Base-by-base conservation (phyloP, 92 coral and sea anemone species). In the Epizoanthus scotinus region DNA sequence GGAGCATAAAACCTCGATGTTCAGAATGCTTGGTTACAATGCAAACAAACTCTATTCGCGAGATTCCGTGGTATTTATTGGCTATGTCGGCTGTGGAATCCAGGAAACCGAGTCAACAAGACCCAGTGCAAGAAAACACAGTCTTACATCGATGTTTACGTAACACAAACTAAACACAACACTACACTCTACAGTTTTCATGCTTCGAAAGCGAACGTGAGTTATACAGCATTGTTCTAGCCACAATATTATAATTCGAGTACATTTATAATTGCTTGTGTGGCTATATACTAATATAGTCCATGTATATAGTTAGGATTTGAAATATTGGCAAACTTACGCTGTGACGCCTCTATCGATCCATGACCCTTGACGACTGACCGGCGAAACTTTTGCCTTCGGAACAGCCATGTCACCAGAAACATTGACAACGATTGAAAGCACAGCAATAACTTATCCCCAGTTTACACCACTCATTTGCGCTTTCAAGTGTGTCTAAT, bases 331-430 rank as follows among this genome's bases (percentile, higher is more conserved):
- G 22, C 27, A 47, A 38, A 75, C 81, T 59, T 59, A 75, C 81
- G 81, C 27, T 0, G 81, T 75, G 13, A 75, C 57, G 12, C 69
- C 81, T n/a, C 81, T 66, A 24, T 75, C 36, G 8, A 75, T 75
- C 81, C 81, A 75, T 20, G 81, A 75, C 13, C 81, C 55, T 58
- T 75, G 55, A 21, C 81, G 81, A 12, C 15, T n/a, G 18, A 75
- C 81, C 52, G 81, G 81, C 18, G 81, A 75, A 22, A 75, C 56
- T 42, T 63, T 75, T 2, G 68, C 81, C 29, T 38, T 75, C 0
- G 67, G 21, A 75, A 38, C 67, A 12, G 81, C 67, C 81, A 75
- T 75, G 10, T 34, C 68, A 59, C 38, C 5, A 40, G 81, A 60
- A 75, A 22, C 54, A 38, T 26, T n/a, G 18, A 10, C 25, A 63